Conservation (phyloP, 2,113 vertebrate species). For the Trachemys scripta region DNA sequence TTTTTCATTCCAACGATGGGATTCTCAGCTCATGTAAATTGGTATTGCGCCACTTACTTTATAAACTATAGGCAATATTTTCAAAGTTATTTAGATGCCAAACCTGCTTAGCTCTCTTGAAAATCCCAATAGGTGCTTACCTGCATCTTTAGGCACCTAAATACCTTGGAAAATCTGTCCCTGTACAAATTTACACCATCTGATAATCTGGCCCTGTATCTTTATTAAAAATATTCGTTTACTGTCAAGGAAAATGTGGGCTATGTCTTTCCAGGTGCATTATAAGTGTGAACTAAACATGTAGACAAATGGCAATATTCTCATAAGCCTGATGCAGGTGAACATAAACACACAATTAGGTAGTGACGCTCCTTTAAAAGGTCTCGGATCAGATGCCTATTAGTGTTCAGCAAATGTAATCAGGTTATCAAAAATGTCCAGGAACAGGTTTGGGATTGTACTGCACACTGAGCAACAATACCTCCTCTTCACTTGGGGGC, state of each 20-base stretch:
- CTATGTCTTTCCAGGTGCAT: neutral
- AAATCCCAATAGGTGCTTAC: neutral
- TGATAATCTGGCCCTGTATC: neutral
- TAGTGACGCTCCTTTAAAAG: fast-evolving
- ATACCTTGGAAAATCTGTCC: neutral
- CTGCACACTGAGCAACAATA: neutral
- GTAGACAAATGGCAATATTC: neutral
- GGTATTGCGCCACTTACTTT: neutral
- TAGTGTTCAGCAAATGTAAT: neutral
- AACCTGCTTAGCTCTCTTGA: neutral
- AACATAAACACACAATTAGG: neutral
- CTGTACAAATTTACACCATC: neutral
- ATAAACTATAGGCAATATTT: neutral
- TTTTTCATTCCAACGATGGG: constrained; percentile 4
- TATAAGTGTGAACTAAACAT: neutral
- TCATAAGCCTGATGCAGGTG: neutral
- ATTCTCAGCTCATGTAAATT: neutral
- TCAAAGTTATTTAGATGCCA: neutral
- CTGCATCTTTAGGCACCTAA: neutral
- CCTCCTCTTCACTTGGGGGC: neutral
- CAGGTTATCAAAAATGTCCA: neutral
- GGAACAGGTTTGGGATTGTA: neutral
- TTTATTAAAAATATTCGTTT: neutral
- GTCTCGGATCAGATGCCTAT: neutral
- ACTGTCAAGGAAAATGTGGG: neutral